These are phyloP conservation scores for Apis dorsata DNA, from an alignment of 1,140 invertebrate species.

Conservation along the genomic window DNA sequence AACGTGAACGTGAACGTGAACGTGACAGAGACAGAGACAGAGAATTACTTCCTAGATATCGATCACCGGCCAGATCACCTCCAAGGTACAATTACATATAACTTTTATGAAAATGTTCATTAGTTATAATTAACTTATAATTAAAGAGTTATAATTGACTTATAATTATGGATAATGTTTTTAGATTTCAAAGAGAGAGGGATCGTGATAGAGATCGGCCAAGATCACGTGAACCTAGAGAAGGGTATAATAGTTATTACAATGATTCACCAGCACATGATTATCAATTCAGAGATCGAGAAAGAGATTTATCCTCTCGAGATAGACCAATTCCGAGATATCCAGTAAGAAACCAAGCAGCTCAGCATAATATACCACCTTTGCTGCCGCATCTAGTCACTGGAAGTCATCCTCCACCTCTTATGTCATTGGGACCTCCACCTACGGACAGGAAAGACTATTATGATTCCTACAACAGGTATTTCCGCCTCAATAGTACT, in stretches of 20 bases:
- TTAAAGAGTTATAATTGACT: not conserved
- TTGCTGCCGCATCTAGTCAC: slow-evolving; percentile 67
- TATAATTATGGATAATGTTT: slow-evolving; percentile 38
- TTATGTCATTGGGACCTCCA: slow-evolving; percentile 76
- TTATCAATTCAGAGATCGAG: slow-evolving; percentile 76
- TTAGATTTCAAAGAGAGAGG: slow-evolving; percentile 76
- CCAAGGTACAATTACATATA: slow-evolving; percentile 68
- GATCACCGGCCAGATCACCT: slow-evolving; percentile 80
- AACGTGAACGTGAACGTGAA: slow-evolving; percentile 63
- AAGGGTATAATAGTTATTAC: slow-evolving; percentile 75
- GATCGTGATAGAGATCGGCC: slow-evolving; percentile 75
- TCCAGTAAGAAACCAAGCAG: slow-evolving; percentile 70
- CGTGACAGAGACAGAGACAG: slow-evolving; percentile 65
- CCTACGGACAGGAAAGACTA: slow-evolving; percentile 80
- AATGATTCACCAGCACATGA: slow-evolving; percentile 72
- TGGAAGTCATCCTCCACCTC: slow-evolving; percentile 69
- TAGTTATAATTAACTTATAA: not conserved
- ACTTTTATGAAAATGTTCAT: not conserved
- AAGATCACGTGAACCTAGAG: slow-evolving; percentile 72
- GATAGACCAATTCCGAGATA: slow-evolving; percentile 72
- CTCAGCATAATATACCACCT: slow-evolving; percentile 72
- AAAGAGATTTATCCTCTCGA: slow-evolving; percentile 71
- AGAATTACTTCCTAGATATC: slow-evolving; percentile 76
- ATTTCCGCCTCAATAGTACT: slow-evolving; percentile 80
- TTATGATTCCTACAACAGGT: slow-evolving; percentile 81